These are phyloP conservation scores for Cyprinodon diabolis DNA, from an alignment of 2,797 vertebrate species.

Conservation along the genomic window DNA sequence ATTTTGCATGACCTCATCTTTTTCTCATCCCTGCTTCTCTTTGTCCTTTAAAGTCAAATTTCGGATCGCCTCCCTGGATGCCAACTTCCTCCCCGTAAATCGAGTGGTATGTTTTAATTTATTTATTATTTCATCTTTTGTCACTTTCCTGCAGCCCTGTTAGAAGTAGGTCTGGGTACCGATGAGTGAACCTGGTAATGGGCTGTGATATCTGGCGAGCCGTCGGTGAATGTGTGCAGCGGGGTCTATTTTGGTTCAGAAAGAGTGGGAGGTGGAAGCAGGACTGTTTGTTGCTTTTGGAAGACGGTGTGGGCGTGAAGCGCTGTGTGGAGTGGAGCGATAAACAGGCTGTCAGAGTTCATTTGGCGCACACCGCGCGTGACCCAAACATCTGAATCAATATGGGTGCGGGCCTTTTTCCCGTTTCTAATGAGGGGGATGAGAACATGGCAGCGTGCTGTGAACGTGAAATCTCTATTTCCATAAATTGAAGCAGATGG, in stretches of 20 bases:
- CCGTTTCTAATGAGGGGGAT: constrained; percentile 31
- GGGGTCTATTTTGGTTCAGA: constrained; percentile 72
- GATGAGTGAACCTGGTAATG: constrained; percentile 29
- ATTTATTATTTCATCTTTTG: not conserved
- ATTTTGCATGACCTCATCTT: not conserved
- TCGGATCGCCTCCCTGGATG: constrained; percentile 79
- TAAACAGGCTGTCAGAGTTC: constrained; percentile 76
- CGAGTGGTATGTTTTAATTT: constrained; percentile 67
- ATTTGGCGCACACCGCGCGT: constrained; percentile 67
- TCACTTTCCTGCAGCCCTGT: not conserved
- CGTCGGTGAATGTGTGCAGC: constrained; percentile 35
- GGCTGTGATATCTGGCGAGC: constrained; percentile 41
- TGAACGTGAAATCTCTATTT: constrained; percentile 6
- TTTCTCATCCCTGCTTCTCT: not conserved
- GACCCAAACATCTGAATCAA: constrained; percentile 77
- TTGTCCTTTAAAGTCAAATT: constrained; percentile 76
- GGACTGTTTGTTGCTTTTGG: constrained; percentile 69
- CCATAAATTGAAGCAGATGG: constrained; percentile 9
- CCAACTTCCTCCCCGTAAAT: constrained; percentile 65
- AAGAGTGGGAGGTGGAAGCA: constrained; percentile 65
- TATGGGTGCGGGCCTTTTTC: constrained; percentile 47
- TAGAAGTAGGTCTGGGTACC: not conserved
- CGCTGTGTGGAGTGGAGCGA: constrained; percentile 66
- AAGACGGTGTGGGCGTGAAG: constrained; percentile 67
- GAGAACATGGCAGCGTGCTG: constrained; percentile 22